Base-by-base conservation (phyloP, 2,888 invertebrate genomes). In the Phymatocera aterrima region DNA sequence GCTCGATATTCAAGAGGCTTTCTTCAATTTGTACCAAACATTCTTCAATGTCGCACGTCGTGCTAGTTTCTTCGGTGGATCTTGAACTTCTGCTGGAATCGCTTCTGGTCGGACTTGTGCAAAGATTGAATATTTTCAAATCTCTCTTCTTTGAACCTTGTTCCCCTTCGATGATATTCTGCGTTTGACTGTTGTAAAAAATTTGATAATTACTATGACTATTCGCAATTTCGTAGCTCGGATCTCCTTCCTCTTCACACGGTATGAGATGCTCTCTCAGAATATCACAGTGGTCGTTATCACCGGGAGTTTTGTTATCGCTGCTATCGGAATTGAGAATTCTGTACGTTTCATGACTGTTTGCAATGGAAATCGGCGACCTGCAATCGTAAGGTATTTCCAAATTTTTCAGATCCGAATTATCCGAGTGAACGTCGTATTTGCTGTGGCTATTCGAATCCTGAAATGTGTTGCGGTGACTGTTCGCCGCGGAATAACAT, bases 21-120 rank as follows among this genome's bases (percentile, higher is more conserved):
- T 89, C 86, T 72, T 89, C 88, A 57, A 89, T 89, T 70, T 89
- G 86, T 3, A 89, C 85, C 72, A 88, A 83, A 70, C 87, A 88
- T 77, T 88, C 86, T 64, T 88, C 88, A 15, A 88, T 89, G 60
- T 89, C 88, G 54, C 83, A 86, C 3, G 79, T 80, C 3, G 83
- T 83, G 77, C 82, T 81, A 12, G 81, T 82, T 40, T 81, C 82
- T 40, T 83, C 82, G n/a, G 82, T 83, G 34, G 81, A 83, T 31
- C 78, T 82, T 5, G 83, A 83, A 57, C 79, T 81, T 2, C 78
- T 74, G 51, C 79, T 80, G 12, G 75, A 75, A 8, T 75, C 75
- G 40, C 75, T 75, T 10, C 75, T 15, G 10, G 60, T 15, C 10
- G 75, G 75, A 12, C 68, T 81, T 6, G 78, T n/a, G n/a, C n/a